Evolutionary conservation across 2,888 invertebrate species (phyloP).

Genomic region (Eurois occulta): DNA sequence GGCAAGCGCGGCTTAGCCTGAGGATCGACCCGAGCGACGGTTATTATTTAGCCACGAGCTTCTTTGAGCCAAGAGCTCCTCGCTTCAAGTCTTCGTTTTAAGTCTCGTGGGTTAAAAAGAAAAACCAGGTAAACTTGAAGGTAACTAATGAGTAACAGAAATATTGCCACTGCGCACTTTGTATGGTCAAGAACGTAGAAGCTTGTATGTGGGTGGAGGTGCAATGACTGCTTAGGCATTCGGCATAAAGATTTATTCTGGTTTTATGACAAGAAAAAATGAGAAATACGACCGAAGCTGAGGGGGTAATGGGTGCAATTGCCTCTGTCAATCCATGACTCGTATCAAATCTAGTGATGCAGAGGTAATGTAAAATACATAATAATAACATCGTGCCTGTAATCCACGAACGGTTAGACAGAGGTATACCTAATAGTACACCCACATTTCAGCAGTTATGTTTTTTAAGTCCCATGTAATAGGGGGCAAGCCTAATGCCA

Average conservation of each 20-base stretch:
- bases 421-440: too few species aligned
- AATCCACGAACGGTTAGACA: too few species aligned
- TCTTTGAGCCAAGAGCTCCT: too few species aligned
- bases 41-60: too few species aligned
- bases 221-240: conserved; percentile 32
- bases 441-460: too few species aligned
- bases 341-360: neutral
- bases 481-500: too few species aligned
- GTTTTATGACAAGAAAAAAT: neutral
- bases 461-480: too few species aligned
- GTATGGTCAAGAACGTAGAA: conserved; percentile 13
- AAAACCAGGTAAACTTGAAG: neutral
- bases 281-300: neutral
- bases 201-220: conserved; percentile 26
- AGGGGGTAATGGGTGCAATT: neutral
- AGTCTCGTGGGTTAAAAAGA: neutral
- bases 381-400: too few species aligned
- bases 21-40: too few species aligned
- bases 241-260: conserved; percentile 1
- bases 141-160: conserved; percentile 22
- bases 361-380: neutral
- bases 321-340: neutral
- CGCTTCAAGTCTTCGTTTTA: too few species aligned
- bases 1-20: too few species aligned
- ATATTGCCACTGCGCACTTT: neutral